Conservation (phyloP, 1,140 invertebrate genomes). For the Heliothis subflexa region DNA sequence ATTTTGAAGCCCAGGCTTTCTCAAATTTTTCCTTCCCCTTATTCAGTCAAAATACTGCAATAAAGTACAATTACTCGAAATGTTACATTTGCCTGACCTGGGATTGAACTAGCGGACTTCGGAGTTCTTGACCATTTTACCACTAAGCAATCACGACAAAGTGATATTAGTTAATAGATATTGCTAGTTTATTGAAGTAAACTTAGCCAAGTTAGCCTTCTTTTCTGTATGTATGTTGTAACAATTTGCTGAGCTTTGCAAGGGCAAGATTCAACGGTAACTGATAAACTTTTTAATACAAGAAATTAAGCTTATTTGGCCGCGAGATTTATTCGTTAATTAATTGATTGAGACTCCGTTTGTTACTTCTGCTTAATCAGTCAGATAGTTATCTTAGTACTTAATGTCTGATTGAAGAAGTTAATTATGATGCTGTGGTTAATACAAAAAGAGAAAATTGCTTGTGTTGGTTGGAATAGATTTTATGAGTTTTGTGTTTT, state of each 20-base stretch:
- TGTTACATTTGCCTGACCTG: too few species aligned
- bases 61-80: too few species aligned
- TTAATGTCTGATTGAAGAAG: constrained; percentile 23
- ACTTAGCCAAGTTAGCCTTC: not conserved
- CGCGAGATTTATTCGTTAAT: constrained; percentile 33
- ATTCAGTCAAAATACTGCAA: too few species aligned
- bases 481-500: too few species aligned
- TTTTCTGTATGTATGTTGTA: not conserved
- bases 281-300: constrained; percentile 38
- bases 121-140: too few species aligned
- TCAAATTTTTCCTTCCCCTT: too few species aligned
- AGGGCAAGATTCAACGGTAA: not conserved
- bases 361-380: constrained; percentile 31
- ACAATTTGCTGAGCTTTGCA: constrained; percentile 5
- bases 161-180: not conserved
- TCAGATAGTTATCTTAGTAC: constrained; percentile 14
- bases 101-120: too few species aligned
- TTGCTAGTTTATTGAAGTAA: not conserved
- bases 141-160: not conserved
- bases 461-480: not conserved
- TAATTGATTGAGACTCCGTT: constrained; percentile 35
- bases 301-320: constrained; percentile 39
- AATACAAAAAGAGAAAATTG: not conserved
- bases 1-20: too few species aligned
- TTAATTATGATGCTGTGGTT: constrained; percentile 16